Base-by-base conservation (phyloP, 2,888 invertebrate species). In the Andricus quercusramuli region DNA sequence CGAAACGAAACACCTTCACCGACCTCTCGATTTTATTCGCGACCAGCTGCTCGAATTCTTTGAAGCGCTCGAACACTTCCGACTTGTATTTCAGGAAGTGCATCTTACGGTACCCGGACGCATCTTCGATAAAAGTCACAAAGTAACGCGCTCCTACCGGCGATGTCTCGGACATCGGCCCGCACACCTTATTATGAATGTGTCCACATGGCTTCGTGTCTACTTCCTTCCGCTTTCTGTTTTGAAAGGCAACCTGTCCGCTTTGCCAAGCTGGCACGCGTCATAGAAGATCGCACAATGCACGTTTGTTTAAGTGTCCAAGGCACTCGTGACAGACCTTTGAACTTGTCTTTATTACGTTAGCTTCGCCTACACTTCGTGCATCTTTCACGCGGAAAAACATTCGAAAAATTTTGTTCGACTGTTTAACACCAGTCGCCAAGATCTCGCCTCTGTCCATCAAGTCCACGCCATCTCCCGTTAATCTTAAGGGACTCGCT, bases 201-300 rank as follows among this genome's bases (percentile, higher is more conserved):
- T 13, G 25, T 56, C n/a, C 56, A 8, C 56, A 8, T 0, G 9
- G 6, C 29, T 76, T 56, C n/a, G 8, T 9, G 1, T 8, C 1
- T 1, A 9, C 9, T n/a, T 2, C 1, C 8, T n/a, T 56, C n/a
- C 56, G 9, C n/a, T 79, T 37, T 81, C 79, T 6, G 78, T 56
- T n/a, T n/a, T n/a, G n/a, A n/a, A n/a, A n/a, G n/a, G n/a, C n/a
- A n/a, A n/a, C n/a, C n/a, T n/a, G n/a, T n/a, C n/a, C n/a, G n/a
- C n/a, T 44, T 82, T 81, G 6, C 78, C 80, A 0, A 80, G 56
- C 32, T 79, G 76, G 44, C 80, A 80, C 0, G 79, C 64, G 15
- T 83, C 66, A 20, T 81, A 81, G 32, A 20, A 6, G 51, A 51
- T 51, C 20, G 6, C 17, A 51, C 51, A 51, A 20, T 51, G 51